Base-by-base conservation (phyloP, 2,797 vertebrate genomes). In the Ctenopoma kingsleyae region DNA sequence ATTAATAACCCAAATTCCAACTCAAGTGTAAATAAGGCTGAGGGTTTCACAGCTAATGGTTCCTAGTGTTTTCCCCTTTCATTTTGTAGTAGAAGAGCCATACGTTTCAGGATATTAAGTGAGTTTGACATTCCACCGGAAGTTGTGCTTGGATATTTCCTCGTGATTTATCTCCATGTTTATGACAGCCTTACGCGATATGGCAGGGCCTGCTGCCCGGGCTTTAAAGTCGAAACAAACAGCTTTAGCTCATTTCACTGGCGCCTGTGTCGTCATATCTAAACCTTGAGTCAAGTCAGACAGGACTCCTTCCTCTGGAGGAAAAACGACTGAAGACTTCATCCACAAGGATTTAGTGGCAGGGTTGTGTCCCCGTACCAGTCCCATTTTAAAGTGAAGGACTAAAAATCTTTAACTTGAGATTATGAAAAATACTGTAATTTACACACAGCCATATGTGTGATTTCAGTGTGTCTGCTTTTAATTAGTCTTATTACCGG, bases 161-260 rank as follows among this genome's bases (percentile, higher is more conserved):
- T 36, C 40, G 62, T 67, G 43, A 66, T 59, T 71, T 76, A 72
- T 67, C 11, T 72, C 17, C 23, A 47, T 70, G 58, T 51, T 62
- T 61, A 76, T 62, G 49, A 35, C 48, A 79, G 8, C 12, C 57
- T 11, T 38, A 32, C 5, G 19, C 30, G 27, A 56, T 57, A 4
- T 22, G 48, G 49, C 2, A 16, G 2, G 27, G 20, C 17, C 22
- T 41, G 38, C 40, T 79, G 52, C 36, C 46, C 30, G 15, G 10
- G 36, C 32, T 65, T 64, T 43, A 75, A 67, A 67, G 46, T 78
- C 48, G 61, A 64, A 65, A 67, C 62, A 69, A 76, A 56, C 60
- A 67, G 46, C 56, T 78, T 76, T 47, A 67, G 41, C 38, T 72
- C 11, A 71, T 60, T 82, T 82, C 19, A 48, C 51, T 68, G 71